Percentiles rank a stretch among this genome's conserved stretches.
These are phyloP conservation scores for Propithecus deckenii DNA, from an alignment of 2,797 vertebrate genomes.

Conservation along the genomic window DNA sequence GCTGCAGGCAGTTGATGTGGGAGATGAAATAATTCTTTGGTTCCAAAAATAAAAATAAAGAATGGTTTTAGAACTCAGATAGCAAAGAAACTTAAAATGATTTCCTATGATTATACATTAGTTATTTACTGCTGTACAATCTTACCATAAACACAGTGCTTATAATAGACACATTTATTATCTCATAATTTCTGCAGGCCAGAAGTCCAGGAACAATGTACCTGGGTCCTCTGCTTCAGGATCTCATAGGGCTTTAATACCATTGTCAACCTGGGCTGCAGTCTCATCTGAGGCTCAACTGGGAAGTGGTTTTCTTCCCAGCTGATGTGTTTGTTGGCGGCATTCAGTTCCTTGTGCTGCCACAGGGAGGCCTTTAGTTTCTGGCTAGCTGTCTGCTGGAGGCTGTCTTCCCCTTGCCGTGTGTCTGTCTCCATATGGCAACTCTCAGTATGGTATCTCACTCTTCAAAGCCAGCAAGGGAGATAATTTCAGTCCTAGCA, in stretches of 20 bases:
- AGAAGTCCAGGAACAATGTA: neutral
- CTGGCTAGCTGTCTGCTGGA: neutral
- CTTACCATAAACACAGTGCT: neutral
- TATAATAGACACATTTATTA: neutral
- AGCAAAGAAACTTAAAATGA: neutral
- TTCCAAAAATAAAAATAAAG: neutral
- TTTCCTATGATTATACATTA: neutral
- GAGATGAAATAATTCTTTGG: neutral
- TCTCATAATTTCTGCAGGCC: neutral
- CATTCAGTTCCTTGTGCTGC: neutral
- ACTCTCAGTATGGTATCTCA: neutral
- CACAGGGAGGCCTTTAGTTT: neutral
- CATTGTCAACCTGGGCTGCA: neutral
- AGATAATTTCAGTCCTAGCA: neutral
- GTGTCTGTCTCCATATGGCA: neutral
- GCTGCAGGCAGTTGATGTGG: neutral
- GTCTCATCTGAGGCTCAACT: neutral
- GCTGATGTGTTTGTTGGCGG: neutral
- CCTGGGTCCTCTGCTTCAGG: neutral
- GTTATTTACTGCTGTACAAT: neutral
- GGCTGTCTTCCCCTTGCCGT: neutral
- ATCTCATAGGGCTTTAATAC: neutral
- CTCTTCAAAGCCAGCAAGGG: neutral
- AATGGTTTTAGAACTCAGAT: neutral
- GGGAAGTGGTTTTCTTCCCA: neutral